phyloP scores from a whole-genome alignment of 2,888 invertebrate species.

The Hyppa rectilinea region DNA sequence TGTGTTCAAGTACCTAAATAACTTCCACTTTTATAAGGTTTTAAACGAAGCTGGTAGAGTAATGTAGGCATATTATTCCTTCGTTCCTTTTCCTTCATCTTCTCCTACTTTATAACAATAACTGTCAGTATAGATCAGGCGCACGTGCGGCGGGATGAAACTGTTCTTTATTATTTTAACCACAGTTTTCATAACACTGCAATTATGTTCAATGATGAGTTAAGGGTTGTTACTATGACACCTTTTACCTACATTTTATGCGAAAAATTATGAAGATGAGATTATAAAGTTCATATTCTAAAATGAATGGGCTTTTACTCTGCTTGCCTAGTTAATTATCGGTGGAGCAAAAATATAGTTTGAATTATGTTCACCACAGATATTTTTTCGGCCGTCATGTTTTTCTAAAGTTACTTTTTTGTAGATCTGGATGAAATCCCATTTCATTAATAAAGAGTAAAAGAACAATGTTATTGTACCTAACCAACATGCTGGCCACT shows the following conservation, averaged over 20 bases:
- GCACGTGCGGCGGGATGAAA: conserved; percentile 15
- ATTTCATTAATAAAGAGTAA: background rate
- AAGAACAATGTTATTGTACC: background rate
- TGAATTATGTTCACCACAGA: background rate
- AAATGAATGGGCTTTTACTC: background rate
- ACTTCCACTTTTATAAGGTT: background rate
- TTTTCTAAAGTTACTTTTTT: background rate
- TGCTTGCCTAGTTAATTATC: background rate
- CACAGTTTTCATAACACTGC: conserved; percentile 19
- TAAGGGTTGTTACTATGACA: conserved; percentile 27
- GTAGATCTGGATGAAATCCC: background rate
- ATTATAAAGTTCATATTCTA: conserved; percentile 12
- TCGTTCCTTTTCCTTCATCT: conserved; percentile 1
- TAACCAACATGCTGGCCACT: background rate
- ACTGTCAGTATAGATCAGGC: conserved; percentile 32
- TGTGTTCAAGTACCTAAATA: background rate
- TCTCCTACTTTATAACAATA: conserved; percentile 27
- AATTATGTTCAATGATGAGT: conserved; percentile 24
- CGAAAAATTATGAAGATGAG: conserved; percentile 6
- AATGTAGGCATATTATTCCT: conserved; percentile 10
- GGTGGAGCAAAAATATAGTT: background rate
- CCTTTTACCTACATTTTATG: background rate
- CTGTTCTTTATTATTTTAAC: conserved; percentile 7
- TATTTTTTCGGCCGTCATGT: background rate
- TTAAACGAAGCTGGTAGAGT: conserved; percentile 2